Evolutionary conservation across 2,888 invertebrate species (phyloP), one percentile per base, ranked within the genome.

Genomic region (Pecten maximus): DNA sequence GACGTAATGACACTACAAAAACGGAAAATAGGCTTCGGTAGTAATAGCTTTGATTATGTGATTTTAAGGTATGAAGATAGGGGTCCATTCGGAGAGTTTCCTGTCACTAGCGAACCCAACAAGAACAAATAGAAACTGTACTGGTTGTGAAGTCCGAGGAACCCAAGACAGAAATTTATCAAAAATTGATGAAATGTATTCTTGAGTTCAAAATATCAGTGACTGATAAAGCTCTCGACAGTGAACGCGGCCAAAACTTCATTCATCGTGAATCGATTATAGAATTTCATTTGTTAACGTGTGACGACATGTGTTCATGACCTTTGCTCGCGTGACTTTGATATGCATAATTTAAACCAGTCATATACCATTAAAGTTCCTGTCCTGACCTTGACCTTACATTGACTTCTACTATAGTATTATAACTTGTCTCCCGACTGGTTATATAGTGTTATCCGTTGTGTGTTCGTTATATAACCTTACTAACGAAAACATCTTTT

Each of bases 251-350:
- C 3, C 28, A 74, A 74, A 28, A 74, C 28, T 2, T 15, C 74
- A 35, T 28, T 23, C 28, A 28, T 35, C 0, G 35, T 35, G 6
- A 74, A 74, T 74, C 74, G 74, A 74, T 74, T 2, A 74, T 8
- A 35, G 74, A 74, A 23, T 74, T 74, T 28, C 74, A 74, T 74
- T 35, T 74, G 74, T 35, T 35, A 8, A 35, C 16, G 35, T 28
- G 74, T 74, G 74, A 74, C 74, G 74, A 35, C 74, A 74, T 74
- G 23, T 74, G 74, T 74, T 74, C 74, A 35, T 74, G 74, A 74
- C 74, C 74, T 74, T 74, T 74, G 23, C 74, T 35, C 28, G 35
- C 74, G 35, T 28, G 74, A 74, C 74, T 12, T 74, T 28, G 74
- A 74, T 15, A 74, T 74, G 35, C 28, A 74, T 74, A 74, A 28